Conservation (phyloP, 2,888 invertebrate genomes). For the Drepana falcataria region DNA sequence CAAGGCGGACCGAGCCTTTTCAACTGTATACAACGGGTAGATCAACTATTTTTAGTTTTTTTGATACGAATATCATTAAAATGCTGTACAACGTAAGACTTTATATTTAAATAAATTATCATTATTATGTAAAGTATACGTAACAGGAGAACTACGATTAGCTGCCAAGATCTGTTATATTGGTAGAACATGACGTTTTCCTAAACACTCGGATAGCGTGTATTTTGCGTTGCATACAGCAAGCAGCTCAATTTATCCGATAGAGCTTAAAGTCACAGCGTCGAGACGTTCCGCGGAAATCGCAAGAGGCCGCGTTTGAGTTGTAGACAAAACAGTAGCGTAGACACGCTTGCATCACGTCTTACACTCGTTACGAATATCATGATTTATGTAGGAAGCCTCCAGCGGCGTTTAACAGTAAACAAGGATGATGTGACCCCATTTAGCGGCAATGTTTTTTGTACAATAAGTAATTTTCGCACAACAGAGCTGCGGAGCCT, state of each 20-base stretch:
- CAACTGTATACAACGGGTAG: too few species aligned
- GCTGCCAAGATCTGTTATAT: too few species aligned
- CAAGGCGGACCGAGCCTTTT: too few species aligned
- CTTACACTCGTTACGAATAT: slow-evolving; percentile 45
- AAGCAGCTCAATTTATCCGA: background rate
- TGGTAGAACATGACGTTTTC: slow-evolving; percentile 11
- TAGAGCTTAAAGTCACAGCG: background rate
- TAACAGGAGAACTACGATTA: too few species aligned
- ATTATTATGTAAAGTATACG: too few species aligned
- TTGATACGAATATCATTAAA: too few species aligned
- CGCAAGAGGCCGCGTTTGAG: background rate
- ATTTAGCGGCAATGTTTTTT: slow-evolving; percentile 39
- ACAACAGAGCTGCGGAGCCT: slow-evolving; percentile 17
- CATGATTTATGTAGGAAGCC: slow-evolving; percentile 41
- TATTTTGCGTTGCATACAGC: background rate
- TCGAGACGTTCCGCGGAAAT: background rate
- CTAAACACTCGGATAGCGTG: slow-evolving; percentile 2
- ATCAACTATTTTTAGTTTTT: too few species aligned
- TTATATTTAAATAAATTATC: too few species aligned
- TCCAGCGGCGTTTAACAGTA: slow-evolving; percentile 24
- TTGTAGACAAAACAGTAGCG: background rate
- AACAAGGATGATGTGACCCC: slow-evolving; percentile 55
- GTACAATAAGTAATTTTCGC: slow-evolving; percentile 32
- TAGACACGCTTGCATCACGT: slow-evolving; percentile 19
- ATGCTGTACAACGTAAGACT: too few species aligned